These are phyloP conservation scores for Chaetogeoica ovagalla DNA, from an alignment of 2,888 invertebrate genomes.

Conservation along the genomic window DNA sequence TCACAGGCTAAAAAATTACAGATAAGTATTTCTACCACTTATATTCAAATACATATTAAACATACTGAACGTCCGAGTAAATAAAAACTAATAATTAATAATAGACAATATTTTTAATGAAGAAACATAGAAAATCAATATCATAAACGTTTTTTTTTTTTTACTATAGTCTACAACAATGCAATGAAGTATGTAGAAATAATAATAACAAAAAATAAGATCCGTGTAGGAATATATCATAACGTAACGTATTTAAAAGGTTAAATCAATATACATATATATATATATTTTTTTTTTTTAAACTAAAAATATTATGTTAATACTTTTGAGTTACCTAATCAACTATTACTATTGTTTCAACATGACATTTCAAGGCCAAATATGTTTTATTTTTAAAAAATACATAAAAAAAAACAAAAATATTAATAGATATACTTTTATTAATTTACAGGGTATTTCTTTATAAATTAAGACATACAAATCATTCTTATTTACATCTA, in stretches of 20 bases:
- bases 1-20: no score
- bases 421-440: not conserved
- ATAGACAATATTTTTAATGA: not conserved
- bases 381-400: slow-evolving; percentile 10
- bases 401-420: not conserved
- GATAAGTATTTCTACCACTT: no score
- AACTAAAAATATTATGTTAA: not conserved
- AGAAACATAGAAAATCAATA: not conserved
- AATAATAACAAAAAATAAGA: not conserved
- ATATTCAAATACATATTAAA: no score
- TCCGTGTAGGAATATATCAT: not conserved
- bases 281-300: no score
- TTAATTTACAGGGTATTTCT: slow-evolving; percentile 22
- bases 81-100: no score
- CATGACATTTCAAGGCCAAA: slow-evolving; percentile 18
- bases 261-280: slow-evolving; percentile 1
- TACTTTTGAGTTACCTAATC: not conserved
- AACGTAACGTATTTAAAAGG: not conserved
- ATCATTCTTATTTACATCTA: slow-evolving; percentile 29
- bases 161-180: not conserved
- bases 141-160: not conserved
- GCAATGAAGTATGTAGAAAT: not conserved
- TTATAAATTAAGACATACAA: slow-evolving; percentile 39
- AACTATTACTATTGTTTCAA: slow-evolving; percentile 12
- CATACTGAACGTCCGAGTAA: no score